phyloP scores from a whole-genome alignment of 2,888 invertebrate species.

The Nasonovia ribisnigri region DNA sequence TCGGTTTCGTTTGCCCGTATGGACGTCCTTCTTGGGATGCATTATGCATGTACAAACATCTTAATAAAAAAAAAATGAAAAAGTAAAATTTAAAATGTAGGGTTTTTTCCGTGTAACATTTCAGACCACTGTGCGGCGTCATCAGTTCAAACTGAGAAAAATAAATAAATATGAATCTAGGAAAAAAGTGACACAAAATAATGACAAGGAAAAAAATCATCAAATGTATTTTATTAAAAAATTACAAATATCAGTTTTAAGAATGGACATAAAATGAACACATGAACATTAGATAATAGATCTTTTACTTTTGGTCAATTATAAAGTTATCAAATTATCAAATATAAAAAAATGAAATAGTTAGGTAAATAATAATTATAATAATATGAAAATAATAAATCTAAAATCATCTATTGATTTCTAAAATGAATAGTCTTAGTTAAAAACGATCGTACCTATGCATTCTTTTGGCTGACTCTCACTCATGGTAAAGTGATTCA shows the following conservation, averaged over 20 bases:
- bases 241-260: constrained; percentile 5
- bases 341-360: constrained; percentile 17
- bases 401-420: background rate
- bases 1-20: no score
- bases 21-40: no score
- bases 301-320: background rate
- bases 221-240: background rate
- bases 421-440: background rate
- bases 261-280: background rate
- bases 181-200: no score
- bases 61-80: no score
- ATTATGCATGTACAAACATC: no score
- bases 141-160: no score
- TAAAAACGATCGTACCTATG: background rate
- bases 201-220: background rate
- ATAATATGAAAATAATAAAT: background rate
- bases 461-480: constrained; percentile 11
- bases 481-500: background rate
- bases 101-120: no score
- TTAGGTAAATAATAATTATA: background rate
- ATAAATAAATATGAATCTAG: no score
- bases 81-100: no score
- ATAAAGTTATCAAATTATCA: constrained; percentile 2
- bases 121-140: no score
- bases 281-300: background rate